phyloP scores from a whole-genome alignment of 2,113 vertebrate species.

The Leucopsar rothschildi region DNA sequence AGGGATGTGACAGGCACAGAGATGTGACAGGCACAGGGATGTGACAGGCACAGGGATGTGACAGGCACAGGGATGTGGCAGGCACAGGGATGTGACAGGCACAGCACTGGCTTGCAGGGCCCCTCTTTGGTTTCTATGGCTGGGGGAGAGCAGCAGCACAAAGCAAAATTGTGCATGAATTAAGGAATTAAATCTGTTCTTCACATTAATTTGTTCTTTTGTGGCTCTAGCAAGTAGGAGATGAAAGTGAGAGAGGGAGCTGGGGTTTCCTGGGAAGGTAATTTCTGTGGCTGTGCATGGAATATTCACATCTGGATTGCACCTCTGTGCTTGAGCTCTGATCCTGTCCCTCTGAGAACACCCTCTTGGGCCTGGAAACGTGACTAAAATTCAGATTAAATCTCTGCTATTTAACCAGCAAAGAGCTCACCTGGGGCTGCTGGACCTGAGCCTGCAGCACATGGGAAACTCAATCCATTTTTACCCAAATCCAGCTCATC shows the following conservation, averaged over 20 bases:
- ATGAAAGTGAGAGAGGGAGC: neutral
- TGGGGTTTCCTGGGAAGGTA: neutral
- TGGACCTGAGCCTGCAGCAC: rapidly evolving
- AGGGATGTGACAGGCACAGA: neutral
- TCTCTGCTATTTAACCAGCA: neutral
- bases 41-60: neutral
- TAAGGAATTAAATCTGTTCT: neutral
- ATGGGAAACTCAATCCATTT: rapidly evolving
- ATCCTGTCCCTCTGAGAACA: neutral
- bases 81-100: neutral
- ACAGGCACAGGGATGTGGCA: neutral
- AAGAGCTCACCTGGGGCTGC: neutral
- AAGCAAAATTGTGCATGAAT: neutral
- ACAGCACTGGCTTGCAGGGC: neutral
- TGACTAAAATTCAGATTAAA: neutral
- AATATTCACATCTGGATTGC: neutral
- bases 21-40: neutral
- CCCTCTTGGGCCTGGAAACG: rapidly evolving
- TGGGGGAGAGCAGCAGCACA: neutral
- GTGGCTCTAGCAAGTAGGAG: neutral
- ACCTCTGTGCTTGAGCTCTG: neutral
- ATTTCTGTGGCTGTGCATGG: neutral
- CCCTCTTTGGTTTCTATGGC: neutral
- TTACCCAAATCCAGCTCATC: neutral
- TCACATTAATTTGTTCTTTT: neutral